Conservation (phyloP, 2,113 vertebrate species). For the Melospiza georgiana region DNA sequence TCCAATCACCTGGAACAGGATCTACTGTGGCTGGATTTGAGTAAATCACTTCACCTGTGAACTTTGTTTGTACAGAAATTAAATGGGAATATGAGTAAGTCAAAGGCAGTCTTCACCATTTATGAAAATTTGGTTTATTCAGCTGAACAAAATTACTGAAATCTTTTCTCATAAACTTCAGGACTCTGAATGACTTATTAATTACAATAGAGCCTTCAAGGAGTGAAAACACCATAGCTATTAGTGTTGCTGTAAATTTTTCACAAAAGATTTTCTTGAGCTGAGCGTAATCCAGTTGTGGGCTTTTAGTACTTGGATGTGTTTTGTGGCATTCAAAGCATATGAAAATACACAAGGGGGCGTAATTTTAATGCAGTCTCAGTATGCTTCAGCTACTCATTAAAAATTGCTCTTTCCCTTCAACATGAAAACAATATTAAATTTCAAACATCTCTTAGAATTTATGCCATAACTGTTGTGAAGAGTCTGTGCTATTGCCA, state of each 20-base stretch:
- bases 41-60: neutral
- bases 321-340: slow-evolving; percentile 23
- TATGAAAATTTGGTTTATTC: neutral
- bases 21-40: fast-evolving
- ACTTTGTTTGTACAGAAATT: neutral
- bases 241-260: slow-evolving; percentile 21
- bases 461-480: neutral
- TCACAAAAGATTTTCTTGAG: slow-evolving; percentile 8
- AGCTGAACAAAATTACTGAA: slow-evolving; percentile 12
- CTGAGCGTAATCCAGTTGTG: neutral
- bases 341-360: slow-evolving; percentile 50
- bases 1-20: neutral
- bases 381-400: neutral
- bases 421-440: neutral
- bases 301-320: neutral
- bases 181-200: slow-evolving; percentile 9
- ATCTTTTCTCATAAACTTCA: slow-evolving; percentile 16
- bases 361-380: slow-evolving; percentile 37
- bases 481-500: neutral
- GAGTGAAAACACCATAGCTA: neutral
- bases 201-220: slow-evolving; percentile 22
- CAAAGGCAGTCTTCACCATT: neutral
- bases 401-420: neutral
- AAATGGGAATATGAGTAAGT: neutral
- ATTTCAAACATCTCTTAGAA: neutral